phyloP scores from a whole-genome alignment of 2,797 vertebrate species.

The Alca torda region DNA sequence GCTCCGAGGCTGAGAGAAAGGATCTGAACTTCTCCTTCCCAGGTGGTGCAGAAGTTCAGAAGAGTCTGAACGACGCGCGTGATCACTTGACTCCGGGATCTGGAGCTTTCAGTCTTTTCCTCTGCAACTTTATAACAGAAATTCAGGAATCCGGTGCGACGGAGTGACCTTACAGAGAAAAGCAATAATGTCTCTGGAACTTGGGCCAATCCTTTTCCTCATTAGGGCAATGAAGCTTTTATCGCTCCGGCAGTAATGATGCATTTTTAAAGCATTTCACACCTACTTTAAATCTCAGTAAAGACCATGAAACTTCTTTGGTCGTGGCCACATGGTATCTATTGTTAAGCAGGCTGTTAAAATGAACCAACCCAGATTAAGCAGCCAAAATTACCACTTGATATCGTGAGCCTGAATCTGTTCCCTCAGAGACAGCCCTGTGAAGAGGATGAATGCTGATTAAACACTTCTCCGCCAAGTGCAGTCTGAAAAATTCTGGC shows the following conservation, averaged over 20 bases:
- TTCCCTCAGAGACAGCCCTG: not conserved
- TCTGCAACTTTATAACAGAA: not conserved
- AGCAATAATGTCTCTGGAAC: not conserved
- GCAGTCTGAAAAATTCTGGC: not conserved
- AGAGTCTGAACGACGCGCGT: not conserved
- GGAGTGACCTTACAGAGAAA: not conserved
- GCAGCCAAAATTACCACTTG: constrained; percentile 50
- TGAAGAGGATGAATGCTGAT: not conserved
- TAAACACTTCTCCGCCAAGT: not conserved
- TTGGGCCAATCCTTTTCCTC: not conserved
- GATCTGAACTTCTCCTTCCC: not conserved
- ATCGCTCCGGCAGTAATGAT: not conserved
- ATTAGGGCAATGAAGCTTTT: constrained; percentile 4
- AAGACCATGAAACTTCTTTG: not conserved
- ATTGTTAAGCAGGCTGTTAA: constrained; percentile 19
- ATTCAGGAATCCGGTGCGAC: not conserved
- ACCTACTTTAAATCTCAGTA: not conserved
- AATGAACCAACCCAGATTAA: constrained; percentile 24
- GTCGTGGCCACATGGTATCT: not conserved
- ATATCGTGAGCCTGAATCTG: not conserved
- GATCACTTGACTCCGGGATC: not conserved
- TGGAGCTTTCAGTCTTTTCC: not conserved
- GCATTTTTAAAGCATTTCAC: constrained; percentile 7
- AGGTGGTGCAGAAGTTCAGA: not conserved
- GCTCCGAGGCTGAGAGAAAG: not conserved